phyloP scores from a whole-genome alignment of 2,888 invertebrate species.

The Tetheella fluctuosa region DNA sequence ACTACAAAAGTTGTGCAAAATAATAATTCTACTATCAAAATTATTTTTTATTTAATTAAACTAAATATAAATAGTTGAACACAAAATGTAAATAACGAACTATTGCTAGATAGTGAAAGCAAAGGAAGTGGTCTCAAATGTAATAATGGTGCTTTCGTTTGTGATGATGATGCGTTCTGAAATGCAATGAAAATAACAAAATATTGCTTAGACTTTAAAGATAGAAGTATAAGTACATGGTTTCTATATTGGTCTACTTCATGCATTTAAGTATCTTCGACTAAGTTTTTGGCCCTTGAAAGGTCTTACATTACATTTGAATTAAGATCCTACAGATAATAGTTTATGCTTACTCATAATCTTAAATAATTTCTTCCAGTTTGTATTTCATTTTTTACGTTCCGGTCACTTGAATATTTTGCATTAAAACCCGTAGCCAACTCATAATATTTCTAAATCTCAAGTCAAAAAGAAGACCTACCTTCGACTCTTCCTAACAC shows the following conservation, averaged over 20 bases:
- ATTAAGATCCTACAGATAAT: too few relatives aligned
- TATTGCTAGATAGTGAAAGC: constrained; percentile 14
- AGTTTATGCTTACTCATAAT: too few relatives aligned
- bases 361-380: too few relatives aligned
- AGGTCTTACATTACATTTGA: too few relatives aligned
- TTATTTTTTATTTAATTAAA: not conserved
- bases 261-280: too few relatives aligned
- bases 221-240: not conserved
- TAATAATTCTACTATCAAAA: not conserved
- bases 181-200: constrained; percentile 51
- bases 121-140: constrained; percentile 45
- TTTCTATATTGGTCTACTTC: too few relatives aligned
- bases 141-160: constrained; percentile 75
- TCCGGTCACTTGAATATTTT: too few relatives aligned
- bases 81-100: constrained; percentile 17
- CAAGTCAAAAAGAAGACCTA: constrained; percentile 42
- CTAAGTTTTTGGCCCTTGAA: too few relatives aligned
- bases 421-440: too few relatives aligned
- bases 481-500: constrained; percentile 86
- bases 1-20: not conserved
- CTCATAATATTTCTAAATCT: too few relatives aligned
- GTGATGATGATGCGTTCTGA: constrained; percentile 73
- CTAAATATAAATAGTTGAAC: not conserved
- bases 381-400: too few relatives aligned
- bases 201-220: not conserved